These are phyloP conservation scores for Limnephilus auricula DNA, from an alignment of 2,888 invertebrate species.

Conservation along the genomic window DNA sequence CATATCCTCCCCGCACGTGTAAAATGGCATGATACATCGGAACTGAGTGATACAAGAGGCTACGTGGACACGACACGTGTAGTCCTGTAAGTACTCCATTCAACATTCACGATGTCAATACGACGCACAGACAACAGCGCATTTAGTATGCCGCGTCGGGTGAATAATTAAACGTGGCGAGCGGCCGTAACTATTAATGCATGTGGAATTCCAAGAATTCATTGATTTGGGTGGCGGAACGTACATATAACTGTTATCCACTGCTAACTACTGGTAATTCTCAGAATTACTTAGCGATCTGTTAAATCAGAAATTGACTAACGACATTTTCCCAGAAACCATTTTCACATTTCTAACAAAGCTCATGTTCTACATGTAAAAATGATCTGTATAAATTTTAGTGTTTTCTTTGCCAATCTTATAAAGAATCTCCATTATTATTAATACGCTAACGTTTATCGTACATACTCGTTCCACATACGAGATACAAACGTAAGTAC, in stretches of 20 bases:
- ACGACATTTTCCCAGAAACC: too few species aligned
- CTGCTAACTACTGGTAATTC: not conserved
- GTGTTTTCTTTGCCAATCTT: too few species aligned
- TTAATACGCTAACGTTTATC: too few species aligned
- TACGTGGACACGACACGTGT: not conserved
- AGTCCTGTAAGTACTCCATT: not conserved
- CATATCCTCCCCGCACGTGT: not conserved
- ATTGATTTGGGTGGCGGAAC: not conserved
- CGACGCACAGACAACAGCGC: not conserved
- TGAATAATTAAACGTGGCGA: conserved; percentile 5
- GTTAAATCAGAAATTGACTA: not conserved
- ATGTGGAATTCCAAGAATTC: not conserved
- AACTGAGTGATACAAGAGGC: not conserved
- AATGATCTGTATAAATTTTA: too few species aligned
- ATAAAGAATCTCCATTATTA: too few species aligned
- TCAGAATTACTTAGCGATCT: not conserved
- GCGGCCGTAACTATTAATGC: not conserved
- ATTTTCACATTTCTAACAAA: too few species aligned
- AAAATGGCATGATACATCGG: not conserved
- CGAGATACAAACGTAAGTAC: too few species aligned
- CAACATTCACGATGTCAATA: conserved; percentile 20
- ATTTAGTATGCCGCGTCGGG: not conserved
- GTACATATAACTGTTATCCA: not conserved
- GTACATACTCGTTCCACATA: too few species aligned
- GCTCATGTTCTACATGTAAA: too few species aligned